A percentile compares a stretch with the other conserved stretches of the same genome.
phyloP scores from a whole-genome alignment of 1,140 invertebrate species.

The Drosophila biarmipes region DNA sequence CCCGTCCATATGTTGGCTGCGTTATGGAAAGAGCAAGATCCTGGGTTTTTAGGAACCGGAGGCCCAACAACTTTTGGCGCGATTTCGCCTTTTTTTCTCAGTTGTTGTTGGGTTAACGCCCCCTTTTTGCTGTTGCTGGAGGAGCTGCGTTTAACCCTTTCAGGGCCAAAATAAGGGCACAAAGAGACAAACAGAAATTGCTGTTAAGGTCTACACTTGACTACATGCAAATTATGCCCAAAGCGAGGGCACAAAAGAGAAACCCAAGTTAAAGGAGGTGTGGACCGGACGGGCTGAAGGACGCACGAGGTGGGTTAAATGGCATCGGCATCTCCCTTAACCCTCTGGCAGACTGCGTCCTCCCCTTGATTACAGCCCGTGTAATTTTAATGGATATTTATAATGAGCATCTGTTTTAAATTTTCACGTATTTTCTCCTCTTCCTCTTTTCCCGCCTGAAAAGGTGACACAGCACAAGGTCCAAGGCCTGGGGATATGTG shows the following conservation, averaged over 20 bases:
- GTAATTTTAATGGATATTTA: slow-evolving; percentile 82
- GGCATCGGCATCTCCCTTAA: slow-evolving; percentile 12
- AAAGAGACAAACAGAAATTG: slow-evolving; percentile 43
- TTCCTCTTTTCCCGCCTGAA: slow-evolving; percentile 13
- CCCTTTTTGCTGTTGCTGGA: slow-evolving; percentile 5
- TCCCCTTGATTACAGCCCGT: slow-evolving; percentile 59
- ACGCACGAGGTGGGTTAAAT: slow-evolving; percentile 11
- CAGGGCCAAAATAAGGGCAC: slow-evolving; percentile 59
- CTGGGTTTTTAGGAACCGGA: slow-evolving; percentile 21
- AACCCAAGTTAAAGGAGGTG: slow-evolving; percentile 7
- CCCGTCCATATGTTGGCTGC: slow-evolving; percentile 66
- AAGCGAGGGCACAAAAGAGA: slow-evolving; percentile 41
- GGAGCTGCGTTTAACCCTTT: slow-evolving; percentile 63
- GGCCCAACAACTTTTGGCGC: slow-evolving; percentile 63
- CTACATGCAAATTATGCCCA: slow-evolving; percentile 75
- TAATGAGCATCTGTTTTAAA: slow-evolving; percentile 77
- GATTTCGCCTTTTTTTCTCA: slow-evolving; percentile 40
- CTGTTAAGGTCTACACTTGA: slow-evolving; percentile 69
- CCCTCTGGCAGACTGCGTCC: slow-evolving; percentile 20
- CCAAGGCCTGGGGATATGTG: slow-evolving; percentile 56
- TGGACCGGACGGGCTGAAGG: slow-evolving; percentile 11
- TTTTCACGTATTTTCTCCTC: slow-evolving; percentile 45
- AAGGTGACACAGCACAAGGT: slow-evolving; percentile 70
- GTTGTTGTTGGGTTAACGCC: slow-evolving; percentile 51
- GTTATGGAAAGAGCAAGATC: slow-evolving; percentile 10